These are phyloP conservation scores for Myotis findleyi DNA, from an alignment of 2,797 vertebrate species.

Conservation along the genomic window DNA sequence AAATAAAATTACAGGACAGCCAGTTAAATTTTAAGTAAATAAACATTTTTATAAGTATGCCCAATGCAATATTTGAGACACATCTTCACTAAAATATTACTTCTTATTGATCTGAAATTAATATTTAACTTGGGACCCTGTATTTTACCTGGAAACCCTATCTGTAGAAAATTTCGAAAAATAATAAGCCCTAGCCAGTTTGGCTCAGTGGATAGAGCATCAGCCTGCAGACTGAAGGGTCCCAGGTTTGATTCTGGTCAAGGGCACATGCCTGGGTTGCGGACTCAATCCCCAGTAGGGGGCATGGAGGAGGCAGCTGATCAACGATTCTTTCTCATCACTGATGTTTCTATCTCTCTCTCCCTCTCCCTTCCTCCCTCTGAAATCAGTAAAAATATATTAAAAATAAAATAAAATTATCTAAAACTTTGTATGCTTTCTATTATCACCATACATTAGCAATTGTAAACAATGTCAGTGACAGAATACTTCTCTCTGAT, in stretches of 20 bases:
- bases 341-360: too few relatives aligned
- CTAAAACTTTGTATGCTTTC: background rate
- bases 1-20: background rate
- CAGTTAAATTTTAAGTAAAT: slow-evolving; percentile 17
- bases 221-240: too few relatives aligned
- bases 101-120: background rate
- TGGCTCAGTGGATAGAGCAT: too few relatives aligned
- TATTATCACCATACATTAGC: background rate
- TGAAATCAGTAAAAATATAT: too few relatives aligned
- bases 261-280: too few relatives aligned
- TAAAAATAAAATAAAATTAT: background rate
- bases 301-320: too few relatives aligned
- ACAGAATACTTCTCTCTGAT: background rate
- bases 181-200: background rate
- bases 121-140: background rate
- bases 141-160: background rate
- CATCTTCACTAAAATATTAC: background rate
- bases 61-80: background rate
- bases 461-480: background rate
- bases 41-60: background rate
- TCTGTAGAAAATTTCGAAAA: background rate
- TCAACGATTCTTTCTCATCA: too few relatives aligned
- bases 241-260: too few relatives aligned
- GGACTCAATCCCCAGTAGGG: too few relatives aligned
- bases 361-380: too few relatives aligned